These are phyloP conservation scores for Tribolium castaneum DNA, from an alignment of 1,140 invertebrate species.

Conservation along the genomic window DNA sequence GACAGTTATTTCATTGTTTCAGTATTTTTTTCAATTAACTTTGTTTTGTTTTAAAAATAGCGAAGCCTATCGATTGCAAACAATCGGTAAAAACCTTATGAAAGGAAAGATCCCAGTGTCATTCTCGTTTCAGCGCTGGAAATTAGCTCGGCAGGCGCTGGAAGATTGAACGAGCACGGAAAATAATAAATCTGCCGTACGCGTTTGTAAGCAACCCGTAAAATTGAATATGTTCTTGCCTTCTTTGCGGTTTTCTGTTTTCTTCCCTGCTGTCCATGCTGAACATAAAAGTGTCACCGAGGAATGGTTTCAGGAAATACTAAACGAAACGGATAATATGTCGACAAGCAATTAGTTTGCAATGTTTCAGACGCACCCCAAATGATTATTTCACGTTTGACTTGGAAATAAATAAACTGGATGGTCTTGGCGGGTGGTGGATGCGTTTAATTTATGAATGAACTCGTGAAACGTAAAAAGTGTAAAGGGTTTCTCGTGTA, in stretches of 20 bases:
- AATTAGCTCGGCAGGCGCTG: conserved; percentile 47
- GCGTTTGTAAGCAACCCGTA: conserved; percentile 49
- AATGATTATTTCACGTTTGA: not conserved
- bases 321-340: not conserved
- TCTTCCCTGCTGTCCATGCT: conserved; percentile 4
- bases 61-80: not conserved
- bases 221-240: conserved; percentile 51
- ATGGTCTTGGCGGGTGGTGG: too few species aligned
- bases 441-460: not conserved
- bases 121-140: conserved; percentile 40
- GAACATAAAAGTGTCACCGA: conserved; percentile 21
- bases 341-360: not conserved
- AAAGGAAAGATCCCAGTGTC: conserved; percentile 39
- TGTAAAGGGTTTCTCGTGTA: not conserved
- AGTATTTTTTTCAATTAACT: not conserved
- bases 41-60: not conserved
- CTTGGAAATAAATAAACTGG: not conserved
- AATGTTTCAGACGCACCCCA: not conserved
- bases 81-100: conserved; percentile 28
- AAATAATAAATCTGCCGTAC: conserved; percentile 51
- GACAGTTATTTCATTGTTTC: not conserved
- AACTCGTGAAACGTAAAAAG: not conserved
- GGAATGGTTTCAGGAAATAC: not conserved
- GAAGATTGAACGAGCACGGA: conserved; percentile 49
- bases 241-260: conserved; percentile 38